phyloP scores from a whole-genome alignment of 2,888 invertebrate genomes.

The Pilophorus perplexus region DNA sequence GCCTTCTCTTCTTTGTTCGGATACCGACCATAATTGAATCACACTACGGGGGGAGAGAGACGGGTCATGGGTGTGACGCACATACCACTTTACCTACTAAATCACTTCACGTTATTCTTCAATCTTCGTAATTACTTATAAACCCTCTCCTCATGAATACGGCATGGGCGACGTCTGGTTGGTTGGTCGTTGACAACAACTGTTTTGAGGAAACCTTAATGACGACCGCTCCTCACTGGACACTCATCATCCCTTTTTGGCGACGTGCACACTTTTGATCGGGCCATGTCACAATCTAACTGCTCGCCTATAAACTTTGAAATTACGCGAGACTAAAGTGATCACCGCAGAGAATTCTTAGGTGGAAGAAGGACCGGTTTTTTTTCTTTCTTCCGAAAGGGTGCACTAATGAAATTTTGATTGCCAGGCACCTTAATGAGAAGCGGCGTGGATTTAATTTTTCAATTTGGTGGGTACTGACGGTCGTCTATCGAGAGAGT shows the following conservation, averaged over 20 bases:
- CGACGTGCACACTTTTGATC: no score
- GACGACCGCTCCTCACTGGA: no score
- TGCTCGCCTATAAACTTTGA: no score
- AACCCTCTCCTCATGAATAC: no score
- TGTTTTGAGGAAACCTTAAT: no score
- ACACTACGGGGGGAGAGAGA: constrained; percentile 8
- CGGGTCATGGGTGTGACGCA: constrained; percentile 9
- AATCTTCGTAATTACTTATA: neutral
- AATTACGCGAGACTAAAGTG: constrained; percentile 39
- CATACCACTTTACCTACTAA: constrained; percentile 27
- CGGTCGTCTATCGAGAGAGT: neutral
- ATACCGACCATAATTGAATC: constrained; percentile 41
- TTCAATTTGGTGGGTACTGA: constrained; percentile 27
- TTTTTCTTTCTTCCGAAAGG: no score
- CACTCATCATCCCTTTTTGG: constrained; percentile 1
- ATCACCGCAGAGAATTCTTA: no score
- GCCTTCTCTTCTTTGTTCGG: constrained; percentile 32
- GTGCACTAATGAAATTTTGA: constrained; percentile 44
- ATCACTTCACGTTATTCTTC: constrained; percentile 31
- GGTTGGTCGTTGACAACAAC: no score
- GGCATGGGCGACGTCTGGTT: no score
- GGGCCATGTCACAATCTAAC: no score
- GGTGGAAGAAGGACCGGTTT: no score
- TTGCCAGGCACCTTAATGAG: constrained; percentile 38
- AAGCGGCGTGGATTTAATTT: constrained; percentile 37